These are phyloP conservation scores for Thelaira solivaga DNA, from an alignment of 2,888 invertebrate species.

Conservation along the genomic window DNA sequence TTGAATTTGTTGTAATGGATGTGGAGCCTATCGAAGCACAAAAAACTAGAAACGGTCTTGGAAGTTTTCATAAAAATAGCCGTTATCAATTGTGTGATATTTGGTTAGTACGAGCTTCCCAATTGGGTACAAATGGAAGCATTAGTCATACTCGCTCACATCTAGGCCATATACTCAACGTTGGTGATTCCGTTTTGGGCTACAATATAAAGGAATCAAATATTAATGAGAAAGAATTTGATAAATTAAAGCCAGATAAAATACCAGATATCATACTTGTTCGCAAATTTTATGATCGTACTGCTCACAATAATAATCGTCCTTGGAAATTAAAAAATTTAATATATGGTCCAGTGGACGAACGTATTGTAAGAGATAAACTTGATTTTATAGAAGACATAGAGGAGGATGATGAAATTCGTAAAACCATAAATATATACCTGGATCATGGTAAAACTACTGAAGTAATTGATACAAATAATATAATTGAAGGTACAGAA, in stretches of 20 bases:
- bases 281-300: conserved; percentile 90
- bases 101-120: conserved; percentile 93
- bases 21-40: conserved; percentile 82
- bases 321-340: conserved; percentile 96
- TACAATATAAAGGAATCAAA: conserved; percentile 93
- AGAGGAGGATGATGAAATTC: conserved; percentile 93
- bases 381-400: conserved; percentile 97
- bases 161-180: conserved; percentile 93
- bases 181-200: conserved; percentile 96
- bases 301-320: conserved; percentile 83
- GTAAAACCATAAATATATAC: conserved; percentile 96
- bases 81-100: conserved; percentile 94
- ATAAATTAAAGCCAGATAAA: conserved; percentile 83
- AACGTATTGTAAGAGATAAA: conserved; percentile 86
- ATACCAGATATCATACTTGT: conserved; percentile 95
- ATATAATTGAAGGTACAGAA: conserved; percentile 81
- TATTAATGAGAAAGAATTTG: conserved; percentile 92
- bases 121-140: conserved; percentile 88
- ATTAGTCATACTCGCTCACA: conserved; percentile 93
- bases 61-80: conserved; percentile 90
- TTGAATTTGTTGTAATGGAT: conserved; percentile 96
- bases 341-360: conserved; percentile 82
- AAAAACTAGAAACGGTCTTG: conserved; percentile 87
- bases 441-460: conserved; percentile 78
- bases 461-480: conserved; percentile 79